phyloP scores from a whole-genome alignment of 2,888 invertebrate genomes.

The Lepetodrilus schrolli region DNA sequence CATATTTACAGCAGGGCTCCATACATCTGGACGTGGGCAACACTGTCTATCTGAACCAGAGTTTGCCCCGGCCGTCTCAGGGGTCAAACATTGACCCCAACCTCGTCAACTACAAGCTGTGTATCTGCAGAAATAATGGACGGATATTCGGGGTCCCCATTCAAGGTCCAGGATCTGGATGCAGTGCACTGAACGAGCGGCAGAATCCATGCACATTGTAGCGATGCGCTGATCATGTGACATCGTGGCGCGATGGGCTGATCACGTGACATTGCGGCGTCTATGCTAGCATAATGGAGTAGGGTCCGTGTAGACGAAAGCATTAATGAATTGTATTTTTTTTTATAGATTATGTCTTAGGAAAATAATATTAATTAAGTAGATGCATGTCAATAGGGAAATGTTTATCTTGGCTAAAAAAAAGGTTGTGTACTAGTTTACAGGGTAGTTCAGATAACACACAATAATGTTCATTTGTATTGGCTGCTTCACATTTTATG shows the following conservation, averaged over 20 bases:
- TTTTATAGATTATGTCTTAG: too few relatives aligned
- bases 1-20: slow-evolving; percentile 37
- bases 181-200: slow-evolving; percentile 42
- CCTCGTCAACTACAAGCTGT: slow-evolving; percentile 50
- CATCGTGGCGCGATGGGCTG: background rate
- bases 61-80: slow-evolving; percentile 26
- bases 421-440: too few relatives aligned
- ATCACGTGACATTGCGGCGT: background rate
- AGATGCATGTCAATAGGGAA: too few relatives aligned
- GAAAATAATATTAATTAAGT: too few relatives aligned
- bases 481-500: too few relatives aligned
- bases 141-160: slow-evolving; percentile 58
- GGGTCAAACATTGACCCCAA: background rate
- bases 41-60: slow-evolving; percentile 38
- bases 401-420: too few relatives aligned
- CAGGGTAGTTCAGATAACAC: too few relatives aligned
- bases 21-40: slow-evolving; percentile 38
- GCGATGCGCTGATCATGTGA: background rate
- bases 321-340: background rate
- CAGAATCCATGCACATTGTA: slow-evolving; percentile 48
- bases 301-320: background rate
- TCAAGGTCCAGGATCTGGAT: slow-evolving; percentile 40
- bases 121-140: slow-evolving; percentile 60
- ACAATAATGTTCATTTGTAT: too few relatives aligned
- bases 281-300: background rate